Percentiles rank a stretch among this genome's conserved stretches.
These are phyloP conservation scores for Trichomycterus rosablanca DNA, from an alignment of 2,113 vertebrate genomes.

Conservation along the genomic window DNA sequence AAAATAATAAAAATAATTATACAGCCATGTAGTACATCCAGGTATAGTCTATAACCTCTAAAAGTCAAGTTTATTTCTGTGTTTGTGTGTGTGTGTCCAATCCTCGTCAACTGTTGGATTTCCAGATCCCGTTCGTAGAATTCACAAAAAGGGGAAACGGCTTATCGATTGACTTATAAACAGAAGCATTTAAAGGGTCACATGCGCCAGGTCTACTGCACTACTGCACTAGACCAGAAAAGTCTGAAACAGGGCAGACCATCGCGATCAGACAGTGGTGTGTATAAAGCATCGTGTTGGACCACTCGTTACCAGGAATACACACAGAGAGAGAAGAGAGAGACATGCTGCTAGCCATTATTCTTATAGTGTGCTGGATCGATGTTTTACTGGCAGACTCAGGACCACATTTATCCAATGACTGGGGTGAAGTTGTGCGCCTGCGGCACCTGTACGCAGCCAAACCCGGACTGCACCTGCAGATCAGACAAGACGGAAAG, in stretches of 20 bases:
- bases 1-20: too few relatives aligned
- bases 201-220: slow-evolving; percentile 38
- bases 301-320: neutral
- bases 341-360: slow-evolving; percentile 47
- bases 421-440: slow-evolving; percentile 82
- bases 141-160: slow-evolving; percentile 56
- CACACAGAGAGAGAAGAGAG: too few relatives aligned
- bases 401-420: slow-evolving; percentile 73
- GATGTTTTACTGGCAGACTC: slow-evolving; percentile 66
- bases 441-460: slow-evolving; percentile 81
- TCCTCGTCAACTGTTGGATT: slow-evolving; percentile 51
- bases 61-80: slow-evolving; percentile 1
- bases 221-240: too few relatives aligned
- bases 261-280: neutral
- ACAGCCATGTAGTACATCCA: too few relatives aligned
- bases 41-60: too few relatives aligned
- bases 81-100: slow-evolving; percentile 12
- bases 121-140: slow-evolving; percentile 56
- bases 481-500: slow-evolving; percentile 74
- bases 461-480: slow-evolving; percentile 75
- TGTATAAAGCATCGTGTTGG: neutral
- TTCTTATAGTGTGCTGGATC: slow-evolving; percentile 51
- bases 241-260: slow-evolving; percentile 21
- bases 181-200: slow-evolving; percentile 72
- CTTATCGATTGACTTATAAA: slow-evolving; percentile 75